These are phyloP conservation scores for Saccopteryx bilineata DNA, from an alignment of 2,113 vertebrate genomes.

Conservation along the genomic window DNA sequence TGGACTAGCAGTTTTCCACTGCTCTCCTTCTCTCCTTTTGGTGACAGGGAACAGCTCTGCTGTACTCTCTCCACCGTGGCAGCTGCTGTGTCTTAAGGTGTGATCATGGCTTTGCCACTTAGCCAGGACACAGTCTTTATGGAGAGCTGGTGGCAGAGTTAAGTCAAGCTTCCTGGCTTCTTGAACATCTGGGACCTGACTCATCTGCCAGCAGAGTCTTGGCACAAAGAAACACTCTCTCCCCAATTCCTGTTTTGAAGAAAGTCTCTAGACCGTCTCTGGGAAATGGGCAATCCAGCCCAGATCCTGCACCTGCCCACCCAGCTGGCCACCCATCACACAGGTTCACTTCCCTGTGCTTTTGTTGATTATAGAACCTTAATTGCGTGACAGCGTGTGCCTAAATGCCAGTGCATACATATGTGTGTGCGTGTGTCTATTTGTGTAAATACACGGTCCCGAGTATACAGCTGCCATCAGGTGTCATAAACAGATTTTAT, in stretches of 20 bases:
- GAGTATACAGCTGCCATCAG: not conserved
- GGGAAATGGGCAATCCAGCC: not conserved
- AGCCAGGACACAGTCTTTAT: not conserved
- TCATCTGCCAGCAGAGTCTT: slow-evolving; percentile 39
- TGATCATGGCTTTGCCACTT: not conserved
- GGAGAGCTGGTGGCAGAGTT: not conserved
- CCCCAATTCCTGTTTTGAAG: slow-evolving; percentile 64
- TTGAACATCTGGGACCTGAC: slow-evolving; percentile 65
- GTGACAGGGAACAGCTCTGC: not conserved
- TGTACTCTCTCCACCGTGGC: not conserved
- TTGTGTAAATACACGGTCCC: not conserved
- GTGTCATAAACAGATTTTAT: slow-evolving; percentile 33
- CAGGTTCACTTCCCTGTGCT: slow-evolving; percentile 4
- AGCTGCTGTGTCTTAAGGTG: not conserved
- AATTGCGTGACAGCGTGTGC: not conserved
- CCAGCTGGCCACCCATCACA: slow-evolving; percentile 48
- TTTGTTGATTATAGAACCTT: not conserved
- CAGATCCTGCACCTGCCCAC: slow-evolving; percentile 68
- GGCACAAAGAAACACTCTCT: not conserved
- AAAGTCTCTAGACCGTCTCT: slow-evolving; percentile 51
- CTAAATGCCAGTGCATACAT: not conserved
- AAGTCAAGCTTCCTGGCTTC: slow-evolving; percentile 26
- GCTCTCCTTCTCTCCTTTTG: not conserved
- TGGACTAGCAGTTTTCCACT: not conserved
- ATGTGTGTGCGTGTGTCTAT: not conserved